Conservation (phyloP, 35 echinoderm and acorn worm species). For the Ophioderma brevispina region DNA sequence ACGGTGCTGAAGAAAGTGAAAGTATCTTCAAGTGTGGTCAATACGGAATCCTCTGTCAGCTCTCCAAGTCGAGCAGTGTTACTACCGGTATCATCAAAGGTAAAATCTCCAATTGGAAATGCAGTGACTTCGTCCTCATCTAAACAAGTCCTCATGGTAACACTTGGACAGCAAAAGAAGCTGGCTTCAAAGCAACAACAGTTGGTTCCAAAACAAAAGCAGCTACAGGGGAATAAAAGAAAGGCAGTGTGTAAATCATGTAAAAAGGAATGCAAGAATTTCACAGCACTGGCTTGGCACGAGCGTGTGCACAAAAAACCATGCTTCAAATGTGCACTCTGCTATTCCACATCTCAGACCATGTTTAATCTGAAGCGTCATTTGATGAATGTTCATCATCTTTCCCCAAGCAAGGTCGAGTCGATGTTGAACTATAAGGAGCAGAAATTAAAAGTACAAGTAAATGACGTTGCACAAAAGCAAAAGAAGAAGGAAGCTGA, state of each 20-base stretch:
- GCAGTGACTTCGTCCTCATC: background rate
- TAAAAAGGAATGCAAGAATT: conserved; percentile 94
- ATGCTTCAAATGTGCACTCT: conserved; percentile 83
- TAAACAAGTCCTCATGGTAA: background rate
- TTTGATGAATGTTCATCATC: conserved; percentile 68
- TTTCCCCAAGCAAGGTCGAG: conserved; percentile 56
- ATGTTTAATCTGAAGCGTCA: conserved; percentile 75
- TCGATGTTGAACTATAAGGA: background rate
- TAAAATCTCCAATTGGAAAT: no score
- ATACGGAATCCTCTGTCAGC: background rate
- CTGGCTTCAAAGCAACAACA: background rate
- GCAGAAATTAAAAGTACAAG: background rate
- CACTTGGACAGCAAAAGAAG: conserved; percentile 21
- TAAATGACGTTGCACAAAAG: conserved; percentile 12
- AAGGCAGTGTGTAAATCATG: conserved; percentile 70
- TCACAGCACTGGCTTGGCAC: conserved; percentile 95
- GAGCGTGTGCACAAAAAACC: conserved; percentile 91
- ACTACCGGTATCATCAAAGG: background rate
- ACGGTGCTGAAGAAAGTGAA: conserved; percentile 57
- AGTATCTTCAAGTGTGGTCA: background rate
- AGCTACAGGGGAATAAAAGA: background rate
- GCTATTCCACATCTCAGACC: conserved; percentile 52
- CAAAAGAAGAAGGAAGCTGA: conserved; percentile 26
- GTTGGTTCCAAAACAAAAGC: background rate
- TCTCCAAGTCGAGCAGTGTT: background rate